Percentiles rank a stretch among this genome's conserved stretches.
Conservation (phyloP, 64 coral and sea anemone genomes). For the Porites australiensis region DNA sequence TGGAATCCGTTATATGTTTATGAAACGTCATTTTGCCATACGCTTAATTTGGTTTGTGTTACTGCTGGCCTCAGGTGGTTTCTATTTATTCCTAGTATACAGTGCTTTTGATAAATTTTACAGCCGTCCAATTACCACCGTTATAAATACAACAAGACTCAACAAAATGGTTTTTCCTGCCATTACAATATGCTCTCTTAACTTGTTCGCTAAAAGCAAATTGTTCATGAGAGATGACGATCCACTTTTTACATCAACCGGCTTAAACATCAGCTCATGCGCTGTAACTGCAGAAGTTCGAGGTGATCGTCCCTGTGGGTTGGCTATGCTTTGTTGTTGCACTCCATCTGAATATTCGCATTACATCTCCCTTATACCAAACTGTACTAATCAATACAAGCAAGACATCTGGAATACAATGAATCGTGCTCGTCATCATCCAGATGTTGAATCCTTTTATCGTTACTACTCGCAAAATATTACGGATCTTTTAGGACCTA, state of each 20-base stretch:
- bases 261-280: slow-evolving; percentile 30
- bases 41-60: slow-evolving; percentile 52
- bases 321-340: slow-evolving; percentile 23
- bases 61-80: slow-evolving; percentile 46
- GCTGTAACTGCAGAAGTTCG: not conserved
- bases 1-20: slow-evolving; percentile 76
- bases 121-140: slow-evolving; percentile 68
- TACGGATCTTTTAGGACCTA: not conserved
- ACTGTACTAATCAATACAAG: slow-evolving; percentile 58
- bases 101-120: slow-evolving; percentile 62
- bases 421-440: not conserved
- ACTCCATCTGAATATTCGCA: not conserved
- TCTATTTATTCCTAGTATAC: slow-evolving; percentile 22
- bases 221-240: not conserved
- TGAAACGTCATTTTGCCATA: slow-evolving; percentile 4
- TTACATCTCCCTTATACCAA: not conserved
- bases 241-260: slow-evolving; percentile 17
- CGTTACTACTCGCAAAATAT: slow-evolving; percentile 30
- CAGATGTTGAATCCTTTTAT: slow-evolving; percentile 24
- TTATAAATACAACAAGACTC: slow-evolving; percentile 19
- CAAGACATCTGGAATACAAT: slow-evolving; percentile 24
- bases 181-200: slow-evolving; percentile 62
- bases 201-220: slow-evolving; percentile 39
- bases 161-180: slow-evolving; percentile 59
- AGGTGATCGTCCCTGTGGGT: slow-evolving; percentile 6